A percentile compares a stretch with the other conserved stretches of the same genome.
Conservation (phyloP, 1,140 invertebrate genomes). For the Dendroctonus ponderosae region DNA sequence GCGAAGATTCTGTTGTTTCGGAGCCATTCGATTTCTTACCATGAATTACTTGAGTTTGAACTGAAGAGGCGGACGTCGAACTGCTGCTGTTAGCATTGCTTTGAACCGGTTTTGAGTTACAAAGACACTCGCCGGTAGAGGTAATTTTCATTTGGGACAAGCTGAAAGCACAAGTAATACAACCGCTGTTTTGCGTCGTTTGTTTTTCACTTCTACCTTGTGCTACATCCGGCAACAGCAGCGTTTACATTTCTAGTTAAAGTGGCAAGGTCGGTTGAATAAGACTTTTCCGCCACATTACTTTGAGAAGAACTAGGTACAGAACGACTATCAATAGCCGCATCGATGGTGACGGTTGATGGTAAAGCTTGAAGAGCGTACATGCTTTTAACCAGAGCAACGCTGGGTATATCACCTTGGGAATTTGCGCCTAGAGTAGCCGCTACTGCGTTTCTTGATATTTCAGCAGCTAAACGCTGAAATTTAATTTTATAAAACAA, state of each 20-base stretch:
- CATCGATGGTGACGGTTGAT: slow-evolving; percentile 11
- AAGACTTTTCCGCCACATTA: slow-evolving; percentile 38
- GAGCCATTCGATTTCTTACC: slow-evolving; percentile 25
- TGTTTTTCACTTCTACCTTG: slow-evolving; percentile 1
- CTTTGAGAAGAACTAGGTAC: slow-evolving; percentile 35
- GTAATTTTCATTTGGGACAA: slow-evolving; percentile 9
- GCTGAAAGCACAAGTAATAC: background rate
- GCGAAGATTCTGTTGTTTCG: slow-evolving; percentile 29
- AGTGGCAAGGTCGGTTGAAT: slow-evolving; percentile 24
- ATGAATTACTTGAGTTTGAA: slow-evolving; percentile 32
- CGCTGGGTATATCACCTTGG: slow-evolving; percentile 36
- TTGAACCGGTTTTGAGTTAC: slow-evolving; percentile 15
- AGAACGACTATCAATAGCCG: slow-evolving; percentile 19
- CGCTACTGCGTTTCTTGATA: slow-evolving; percentile 64
- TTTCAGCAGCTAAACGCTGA: slow-evolving; percentile 66
- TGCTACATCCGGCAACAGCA: slow-evolving; percentile 20
- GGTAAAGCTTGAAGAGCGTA: slow-evolving; percentile 35
- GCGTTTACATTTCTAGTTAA: slow-evolving; percentile 21
- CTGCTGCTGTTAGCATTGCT: slow-evolving; percentile 24
- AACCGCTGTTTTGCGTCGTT: too few species aligned
- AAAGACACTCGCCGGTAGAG: slow-evolving; percentile 25
- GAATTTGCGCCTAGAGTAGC: slow-evolving; percentile 52
- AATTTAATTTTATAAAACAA: background rate
- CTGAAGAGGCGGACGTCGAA: slow-evolving; percentile 36
- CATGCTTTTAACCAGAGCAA: slow-evolving; percentile 41